Conservation (phyloP, 2,888 invertebrate species). For the Ectemnius cavifrons region DNA sequence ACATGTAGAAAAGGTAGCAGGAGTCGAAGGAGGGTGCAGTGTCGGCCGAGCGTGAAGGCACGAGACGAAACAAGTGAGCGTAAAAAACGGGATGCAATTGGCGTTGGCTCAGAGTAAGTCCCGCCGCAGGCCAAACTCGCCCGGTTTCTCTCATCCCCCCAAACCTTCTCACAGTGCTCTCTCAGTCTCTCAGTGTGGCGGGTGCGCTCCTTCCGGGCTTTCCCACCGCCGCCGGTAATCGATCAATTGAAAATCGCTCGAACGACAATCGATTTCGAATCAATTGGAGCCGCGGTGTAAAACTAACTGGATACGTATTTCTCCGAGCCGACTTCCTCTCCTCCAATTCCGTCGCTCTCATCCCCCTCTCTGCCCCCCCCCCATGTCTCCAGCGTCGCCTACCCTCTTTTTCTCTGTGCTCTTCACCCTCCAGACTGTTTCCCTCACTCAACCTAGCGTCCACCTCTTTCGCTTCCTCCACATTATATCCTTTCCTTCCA, state of each 20-base stretch:
- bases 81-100: slow-evolving; percentile 72
- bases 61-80: slow-evolving; percentile 64
- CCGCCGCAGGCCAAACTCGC: slow-evolving; percentile 58
- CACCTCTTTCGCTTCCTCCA: slow-evolving; percentile 24
- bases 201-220: slow-evolving; percentile 50
- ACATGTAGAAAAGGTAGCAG: slow-evolving; percentile 31
- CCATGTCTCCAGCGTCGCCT: slow-evolving; percentile 1
- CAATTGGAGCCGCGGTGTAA: slow-evolving; percentile 75
- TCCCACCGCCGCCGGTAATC: slow-evolving; percentile 65
- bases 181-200: slow-evolving; percentile 32
- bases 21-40: slow-evolving; percentile 23
- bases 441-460: too few species aligned
- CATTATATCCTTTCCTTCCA: slow-evolving; percentile 33
- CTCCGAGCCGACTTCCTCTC: slow-evolving; percentile 63
- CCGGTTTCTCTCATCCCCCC: slow-evolving; percentile 12
- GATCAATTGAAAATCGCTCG: slow-evolving; percentile 76
- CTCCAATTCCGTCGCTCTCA: slow-evolving; percentile 42
- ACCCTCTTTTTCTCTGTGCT: slow-evolving; percentile 46
- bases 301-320: slow-evolving; percentile 76
- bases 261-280: slow-evolving; percentile 77
- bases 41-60: slow-evolving; percentile 59
- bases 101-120: slow-evolving; percentile 68
- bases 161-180: too few species aligned
- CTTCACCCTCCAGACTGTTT: slow-evolving; percentile 17
- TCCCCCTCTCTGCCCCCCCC: slow-evolving; percentile 53